Conservation (phyloP, 2,888 invertebrate genomes). For the Meta bourneti region DNA sequence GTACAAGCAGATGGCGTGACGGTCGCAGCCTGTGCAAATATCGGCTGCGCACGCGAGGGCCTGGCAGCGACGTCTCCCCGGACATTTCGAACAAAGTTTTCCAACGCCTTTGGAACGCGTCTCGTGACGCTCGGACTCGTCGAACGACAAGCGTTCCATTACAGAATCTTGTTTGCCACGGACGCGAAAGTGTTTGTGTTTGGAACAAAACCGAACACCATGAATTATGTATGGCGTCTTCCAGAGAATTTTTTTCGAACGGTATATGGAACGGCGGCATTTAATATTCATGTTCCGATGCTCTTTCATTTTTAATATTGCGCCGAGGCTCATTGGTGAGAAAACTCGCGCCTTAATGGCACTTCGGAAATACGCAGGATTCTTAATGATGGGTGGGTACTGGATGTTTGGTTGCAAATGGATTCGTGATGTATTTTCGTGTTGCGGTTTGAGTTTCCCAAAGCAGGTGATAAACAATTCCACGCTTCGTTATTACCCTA, state of each 20-base stretch:
- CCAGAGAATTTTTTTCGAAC: too few relatives aligned
- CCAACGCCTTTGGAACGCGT: too few relatives aligned
- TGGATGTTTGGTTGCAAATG: too few relatives aligned
- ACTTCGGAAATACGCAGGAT: too few relatives aligned
- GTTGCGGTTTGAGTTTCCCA: too few relatives aligned
- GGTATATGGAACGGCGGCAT: not conserved
- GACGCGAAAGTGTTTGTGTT: not conserved
- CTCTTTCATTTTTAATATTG: not conserved
- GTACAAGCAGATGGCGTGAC: slow-evolving; percentile 1
- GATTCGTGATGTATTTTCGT: too few relatives aligned
- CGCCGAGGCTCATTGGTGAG: not conserved
- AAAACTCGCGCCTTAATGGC: not conserved
- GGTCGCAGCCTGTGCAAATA: not conserved
- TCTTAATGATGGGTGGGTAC: too few relatives aligned
- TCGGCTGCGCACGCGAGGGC: not conserved
- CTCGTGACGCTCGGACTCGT: not conserved
- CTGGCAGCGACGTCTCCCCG: not conserved
- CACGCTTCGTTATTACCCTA: too few relatives aligned
- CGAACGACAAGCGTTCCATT: not conserved
- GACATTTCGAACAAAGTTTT: not conserved
- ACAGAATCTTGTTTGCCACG: not conserved
- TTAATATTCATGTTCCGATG: not conserved
- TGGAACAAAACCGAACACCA: not conserved
- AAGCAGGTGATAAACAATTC: too few relatives aligned
- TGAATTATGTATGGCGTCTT: not conserved